Percentiles rank a stretch among this genome's conserved stretches.
Evolutionary conservation across 2,113 vertebrate genomes (phyloP).

Genomic region (Microtus oregoni): DNA sequence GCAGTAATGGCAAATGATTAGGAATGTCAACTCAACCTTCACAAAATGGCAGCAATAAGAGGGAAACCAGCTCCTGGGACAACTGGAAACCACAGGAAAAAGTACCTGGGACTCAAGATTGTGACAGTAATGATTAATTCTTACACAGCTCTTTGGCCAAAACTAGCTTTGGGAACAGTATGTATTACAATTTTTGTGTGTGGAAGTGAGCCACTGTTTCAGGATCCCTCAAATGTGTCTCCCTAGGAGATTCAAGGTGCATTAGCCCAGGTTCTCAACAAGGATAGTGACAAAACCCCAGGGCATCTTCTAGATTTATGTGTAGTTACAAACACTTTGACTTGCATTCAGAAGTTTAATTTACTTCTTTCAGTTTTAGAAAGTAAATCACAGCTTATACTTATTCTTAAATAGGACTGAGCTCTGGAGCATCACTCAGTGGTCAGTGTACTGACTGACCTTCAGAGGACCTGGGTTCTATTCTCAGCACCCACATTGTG

Average conservation of each 20-base stretch:
- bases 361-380: neutral
- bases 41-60: neutral
- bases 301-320: neutral
- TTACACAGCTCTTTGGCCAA: neutral
- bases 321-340: neutral
- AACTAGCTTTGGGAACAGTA: neutral
- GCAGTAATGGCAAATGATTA: slow-evolving; percentile 12
- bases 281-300: neutral
- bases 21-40: neutral
- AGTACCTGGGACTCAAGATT: neutral
- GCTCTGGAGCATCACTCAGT: accelerated
- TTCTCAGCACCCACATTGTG: neutral
- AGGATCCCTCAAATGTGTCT: neutral
- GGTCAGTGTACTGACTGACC: neutral
- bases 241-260: neutral
- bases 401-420: neutral
- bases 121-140: neutral
- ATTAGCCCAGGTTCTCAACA: neutral
- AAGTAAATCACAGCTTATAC: neutral
- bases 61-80: neutral
- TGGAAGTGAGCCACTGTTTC: neutral
- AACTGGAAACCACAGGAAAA: neutral
- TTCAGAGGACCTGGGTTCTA: neutral
- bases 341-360: neutral
- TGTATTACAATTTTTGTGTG: neutral